These are phyloP conservation scores for Trididemnum miniatum DNA, from an alignment of 23 tunicate genomes.

Conservation along the genomic window DNA sequence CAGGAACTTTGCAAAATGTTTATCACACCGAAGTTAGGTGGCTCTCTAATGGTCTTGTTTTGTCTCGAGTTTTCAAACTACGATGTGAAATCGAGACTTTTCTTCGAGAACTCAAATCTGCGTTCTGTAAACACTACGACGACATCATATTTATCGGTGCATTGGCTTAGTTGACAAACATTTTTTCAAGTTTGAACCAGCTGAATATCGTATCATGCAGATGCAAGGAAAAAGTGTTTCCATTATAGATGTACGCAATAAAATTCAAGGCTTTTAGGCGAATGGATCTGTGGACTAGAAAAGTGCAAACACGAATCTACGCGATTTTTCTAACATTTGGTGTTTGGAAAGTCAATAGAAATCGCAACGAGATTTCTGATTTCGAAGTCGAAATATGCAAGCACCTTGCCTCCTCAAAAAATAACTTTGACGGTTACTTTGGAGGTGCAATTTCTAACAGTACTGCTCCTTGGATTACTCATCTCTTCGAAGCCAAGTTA, in stretches of 20 bases:
- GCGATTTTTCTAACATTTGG: slow-evolving; percentile 26
- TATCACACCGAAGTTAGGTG: slow-evolving; percentile 14
- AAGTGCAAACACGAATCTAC: slow-evolving; percentile 11
- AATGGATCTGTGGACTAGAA: slow-evolving; percentile 26
- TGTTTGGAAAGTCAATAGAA: slow-evolving; percentile 26
- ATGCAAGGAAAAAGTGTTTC: slow-evolving; percentile 20
- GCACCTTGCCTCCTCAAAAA: slow-evolving; percentile 35
- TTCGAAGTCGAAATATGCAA: slow-evolving; percentile 36
- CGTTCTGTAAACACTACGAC: slow-evolving; percentile 12
- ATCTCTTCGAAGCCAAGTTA: slow-evolving; percentile 30
- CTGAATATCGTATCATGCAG: slow-evolving; percentile 25
- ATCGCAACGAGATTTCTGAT: slow-evolving; percentile 25
- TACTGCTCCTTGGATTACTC: slow-evolving; percentile 36
- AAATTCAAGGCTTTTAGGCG: neutral
- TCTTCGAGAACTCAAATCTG: slow-evolving; percentile 24
- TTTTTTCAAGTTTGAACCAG: slow-evolving; percentile 22
- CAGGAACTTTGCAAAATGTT: too few species aligned
- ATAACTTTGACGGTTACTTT: slow-evolving; percentile 38
- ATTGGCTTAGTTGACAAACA: slow-evolving; percentile 25
- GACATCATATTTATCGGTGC: slow-evolving; percentile 9
- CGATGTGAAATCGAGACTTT: slow-evolving; percentile 12
- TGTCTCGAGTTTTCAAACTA: slow-evolving; percentile 25
- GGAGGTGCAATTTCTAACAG: slow-evolving; percentile 36
- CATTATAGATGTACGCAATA: slow-evolving; percentile 17
- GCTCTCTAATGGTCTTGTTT: slow-evolving; percentile 10